Evolutionary conservation across 1,140 invertebrate species (phyloP), one percentile per base, ranked within the genome.

Genomic region (Meteorus sp.): DNA sequence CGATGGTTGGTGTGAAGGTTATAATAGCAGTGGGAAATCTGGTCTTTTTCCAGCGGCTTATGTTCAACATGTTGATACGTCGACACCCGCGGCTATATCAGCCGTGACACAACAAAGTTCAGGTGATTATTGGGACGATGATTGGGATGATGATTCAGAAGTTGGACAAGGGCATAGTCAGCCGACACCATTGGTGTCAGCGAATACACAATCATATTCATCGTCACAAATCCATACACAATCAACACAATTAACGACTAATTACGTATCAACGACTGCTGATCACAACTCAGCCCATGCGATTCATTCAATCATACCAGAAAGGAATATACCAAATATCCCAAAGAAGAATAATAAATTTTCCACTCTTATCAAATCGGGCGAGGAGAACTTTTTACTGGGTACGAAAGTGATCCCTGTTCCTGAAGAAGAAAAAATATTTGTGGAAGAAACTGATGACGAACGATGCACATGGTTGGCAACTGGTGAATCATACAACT

Each of bases 1-100:
- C 33, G 94, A 95, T 81, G 94, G 94, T 51, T 97, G 94, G 94
- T 97, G 94, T 89, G 95, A 97, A 82, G 95, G 94, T 23, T 84
- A 81, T 51, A 96, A 95, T 81, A 75, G 84, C 56, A 76, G 73
- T 59, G 90, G 93, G 51, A 82, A 92, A 70, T 89, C 88, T 37
- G 95, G 95, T 3, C 82, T 97, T 13, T 95, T 98, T 77, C 95
- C 95, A 55, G 93, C 93, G 63, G 89, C 92, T 8, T 98, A 97
- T 83, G 93, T 97, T 31, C 88, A 89, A 76, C 78, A 78, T 67
- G 64, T 72, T 3, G 74, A 78, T 73, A 25, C 68, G 11, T 4
- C 67, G 25, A 44, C 65, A 17, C 23, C 65, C 13, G 22, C 66
- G 5, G 29, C 61, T 33, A 0, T 20, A 47, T 11, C 48, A 73